These are phyloP conservation scores for Enteromius trimaculatus DNA, from an alignment of 2,797 vertebrate genomes.

Conservation along the genomic window DNA sequence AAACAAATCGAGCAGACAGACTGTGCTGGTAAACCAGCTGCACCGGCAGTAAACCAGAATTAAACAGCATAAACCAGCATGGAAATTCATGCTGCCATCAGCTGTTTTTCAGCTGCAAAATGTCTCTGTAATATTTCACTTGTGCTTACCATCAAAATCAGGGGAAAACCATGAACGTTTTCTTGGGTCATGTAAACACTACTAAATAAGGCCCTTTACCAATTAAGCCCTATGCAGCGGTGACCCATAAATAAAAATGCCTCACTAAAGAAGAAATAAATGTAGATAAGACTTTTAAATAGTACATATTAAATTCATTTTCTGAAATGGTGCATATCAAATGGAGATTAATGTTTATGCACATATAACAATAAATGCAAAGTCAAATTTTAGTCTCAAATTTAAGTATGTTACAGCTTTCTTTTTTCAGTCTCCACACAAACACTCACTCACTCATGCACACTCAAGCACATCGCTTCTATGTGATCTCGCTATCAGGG, in stretches of 20 bases:
- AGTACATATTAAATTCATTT: neutral
- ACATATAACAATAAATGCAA: neutral
- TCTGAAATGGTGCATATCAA: neutral
- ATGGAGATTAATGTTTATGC: neutral
- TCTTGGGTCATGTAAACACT: neutral
- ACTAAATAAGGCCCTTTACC: neutral
- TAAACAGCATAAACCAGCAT: conserved; percentile 5
- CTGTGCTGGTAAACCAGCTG: neutral
- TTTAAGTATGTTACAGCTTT: neutral
- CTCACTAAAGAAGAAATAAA: neutral
- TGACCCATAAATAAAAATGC: neutral
- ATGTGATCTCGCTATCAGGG: conserved; percentile 24
- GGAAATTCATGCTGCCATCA: neutral
- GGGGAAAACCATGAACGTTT: neutral
- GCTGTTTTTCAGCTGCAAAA: neutral
- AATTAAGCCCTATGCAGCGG: neutral
- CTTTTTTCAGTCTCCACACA: conserved; percentile 17
- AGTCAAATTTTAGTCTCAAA: neutral
- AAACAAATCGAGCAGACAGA: neutral
- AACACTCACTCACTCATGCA: conserved; percentile 25
- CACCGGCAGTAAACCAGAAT: conserved; percentile 21
- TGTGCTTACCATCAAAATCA: neutral
- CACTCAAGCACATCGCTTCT: conserved; percentile 7
- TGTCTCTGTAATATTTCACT: conserved; percentile 3
- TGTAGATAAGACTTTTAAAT: neutral